Base-by-base conservation (phyloP, 1,140 invertebrate species). In the Holotrichia oblita region DNA sequence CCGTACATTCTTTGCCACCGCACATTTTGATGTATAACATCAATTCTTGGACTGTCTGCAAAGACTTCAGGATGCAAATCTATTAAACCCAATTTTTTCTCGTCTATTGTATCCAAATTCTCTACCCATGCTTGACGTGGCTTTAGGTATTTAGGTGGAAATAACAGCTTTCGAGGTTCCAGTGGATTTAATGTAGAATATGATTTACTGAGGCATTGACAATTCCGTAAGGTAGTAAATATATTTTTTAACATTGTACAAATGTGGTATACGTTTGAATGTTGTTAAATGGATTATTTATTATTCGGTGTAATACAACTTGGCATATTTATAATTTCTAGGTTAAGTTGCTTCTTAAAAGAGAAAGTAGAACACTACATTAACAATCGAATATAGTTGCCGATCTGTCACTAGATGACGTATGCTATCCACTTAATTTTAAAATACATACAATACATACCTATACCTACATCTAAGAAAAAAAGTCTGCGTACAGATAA, bases 111-210 rank as follows among this genome's bases (percentile, higher is more conserved):
- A 84, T 96, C 92, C 17, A 99, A 87, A 86, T 95, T 97, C 87
- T 98, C 97, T 10, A 99, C 89, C 97, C 97, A 99, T 24, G 93
- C 94, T 89, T 99, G 93, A 22, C 94, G 90, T 3, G 92, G 90
- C 84, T 90, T 89, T 48, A 88, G 86, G 81, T 89, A 92, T 64
- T 87, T 85, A 7, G 88, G 87, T 42, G 87, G 86, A 78, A 81
- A 77, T 48, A 77, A 44, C 7, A 78, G 34, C 75, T 77, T n/a
- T 42, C 76, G 34, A 40, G 75, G 75, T 77, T 77, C 17, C 0
- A 77, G n/a, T 14, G 22, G 4, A 10, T 17, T 74, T 34, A 12
- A 69, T 27, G 61, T 69, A 14, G 61, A 69, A 34, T 69, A 74
- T 0, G n/a, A 14, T 4, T 41, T 74, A 8, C 41, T 14, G 17